Conservation (phyloP, 2,888 invertebrate genomes). For the Xanthia icteritia region DNA sequence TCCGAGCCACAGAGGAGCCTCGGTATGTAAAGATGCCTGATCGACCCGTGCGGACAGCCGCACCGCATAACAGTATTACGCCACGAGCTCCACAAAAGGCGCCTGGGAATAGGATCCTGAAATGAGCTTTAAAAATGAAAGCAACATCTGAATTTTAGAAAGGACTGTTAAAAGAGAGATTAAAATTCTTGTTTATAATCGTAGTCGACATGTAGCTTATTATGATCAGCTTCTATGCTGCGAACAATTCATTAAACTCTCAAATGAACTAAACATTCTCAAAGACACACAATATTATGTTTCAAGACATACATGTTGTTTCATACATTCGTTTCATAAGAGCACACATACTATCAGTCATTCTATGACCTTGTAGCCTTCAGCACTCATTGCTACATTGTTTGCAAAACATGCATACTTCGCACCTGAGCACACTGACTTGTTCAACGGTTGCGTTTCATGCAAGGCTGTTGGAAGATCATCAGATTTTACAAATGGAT, state of each 20-base stretch:
- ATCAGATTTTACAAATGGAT: slow-evolving; percentile 35
- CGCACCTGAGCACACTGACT: slow-evolving; percentile 49
- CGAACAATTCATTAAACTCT: neutral
- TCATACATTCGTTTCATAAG: slow-evolving; percentile 47
- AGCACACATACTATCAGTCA: slow-evolving; percentile 53
- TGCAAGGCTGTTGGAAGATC: slow-evolving; percentile 34
- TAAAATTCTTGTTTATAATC: neutral
- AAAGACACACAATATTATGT: slow-evolving; percentile 12
- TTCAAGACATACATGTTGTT: slow-evolving; percentile 26
- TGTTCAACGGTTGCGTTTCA: slow-evolving; percentile 33
- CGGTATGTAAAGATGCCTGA: no score
- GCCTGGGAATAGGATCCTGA: neutral
- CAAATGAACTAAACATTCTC: slow-evolving; percentile 3
- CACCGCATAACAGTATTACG: no score
- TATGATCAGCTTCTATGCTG: neutral
- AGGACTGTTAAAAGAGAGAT: neutral
- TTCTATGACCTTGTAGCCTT: slow-evolving; percentile 58
- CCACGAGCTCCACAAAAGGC: neutral
- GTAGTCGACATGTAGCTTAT: neutral
- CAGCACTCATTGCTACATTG: slow-evolving; percentile 55
- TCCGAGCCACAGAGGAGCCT: no score
- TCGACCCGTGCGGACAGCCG: no score
- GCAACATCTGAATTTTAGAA: neutral
- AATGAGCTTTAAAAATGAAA: neutral
- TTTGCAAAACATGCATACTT: slow-evolving; percentile 62